These are phyloP conservation scores for Neosilurus hyrtlii DNA, from an alignment of 2,797 vertebrate genomes.

Conservation along the genomic window DNA sequence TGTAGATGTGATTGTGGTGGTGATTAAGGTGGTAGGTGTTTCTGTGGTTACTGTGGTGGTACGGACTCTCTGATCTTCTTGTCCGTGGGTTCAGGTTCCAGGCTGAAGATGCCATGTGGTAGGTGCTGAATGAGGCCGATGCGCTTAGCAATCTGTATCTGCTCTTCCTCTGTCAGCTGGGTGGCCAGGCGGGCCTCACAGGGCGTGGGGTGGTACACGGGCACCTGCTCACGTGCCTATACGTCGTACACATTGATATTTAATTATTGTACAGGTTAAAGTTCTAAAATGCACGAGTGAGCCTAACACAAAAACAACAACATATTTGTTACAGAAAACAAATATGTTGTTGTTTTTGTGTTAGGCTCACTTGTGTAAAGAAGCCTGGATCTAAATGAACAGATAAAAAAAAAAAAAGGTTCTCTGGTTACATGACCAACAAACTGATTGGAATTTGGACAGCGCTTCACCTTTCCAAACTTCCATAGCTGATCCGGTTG, in stretches of 20 bases:
- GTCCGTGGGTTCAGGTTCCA: constrained; percentile 72
- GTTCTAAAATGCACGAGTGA: neutral
- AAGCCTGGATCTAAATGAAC: neutral
- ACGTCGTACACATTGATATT: neutral
- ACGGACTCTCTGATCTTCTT: constrained; percentile 85
- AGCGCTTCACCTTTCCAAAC: neutral
- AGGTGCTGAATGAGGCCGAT: constrained; percentile 86
- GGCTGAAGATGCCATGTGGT: constrained; percentile 78
- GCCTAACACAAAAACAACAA: neutral
- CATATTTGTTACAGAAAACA: neutral
- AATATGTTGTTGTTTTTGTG: too few species aligned
- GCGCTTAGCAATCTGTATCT: constrained; percentile 81
- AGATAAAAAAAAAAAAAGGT: neutral
- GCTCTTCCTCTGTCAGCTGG: constrained; percentile 85
- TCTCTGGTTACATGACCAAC: neutral
- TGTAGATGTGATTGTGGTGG: neutral
- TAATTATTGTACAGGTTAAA: neutral
- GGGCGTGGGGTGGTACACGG: constrained; percentile 79
- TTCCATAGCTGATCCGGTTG: neutral
- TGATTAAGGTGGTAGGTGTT: neutral
- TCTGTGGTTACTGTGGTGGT: neutral
- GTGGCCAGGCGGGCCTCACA: constrained; percentile 77
- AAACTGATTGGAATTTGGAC: neutral
- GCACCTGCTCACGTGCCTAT: constrained; percentile 72
- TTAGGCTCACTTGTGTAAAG: neutral